Base-by-base conservation (phyloP, 2,113 vertebrate genomes). In the Notarius quadriscutis region DNA sequence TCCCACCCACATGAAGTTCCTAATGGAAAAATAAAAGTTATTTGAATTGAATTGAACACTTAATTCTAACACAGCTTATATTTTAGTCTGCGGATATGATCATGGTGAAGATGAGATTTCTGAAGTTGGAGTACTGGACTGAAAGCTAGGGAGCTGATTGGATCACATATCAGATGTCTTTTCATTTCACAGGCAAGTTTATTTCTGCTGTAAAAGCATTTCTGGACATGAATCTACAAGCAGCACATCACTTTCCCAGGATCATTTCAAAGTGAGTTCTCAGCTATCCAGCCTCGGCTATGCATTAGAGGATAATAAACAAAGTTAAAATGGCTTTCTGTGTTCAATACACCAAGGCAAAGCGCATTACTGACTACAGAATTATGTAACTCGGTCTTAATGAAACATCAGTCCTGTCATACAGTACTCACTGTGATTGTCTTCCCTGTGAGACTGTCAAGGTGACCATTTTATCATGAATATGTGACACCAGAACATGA, bases 301-400 rank as follows among this genome's bases (percentile, higher is more conserved):
- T 25, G 41, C 53, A 71, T 85, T 85, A 78, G 11, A 4, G 53
- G 74, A 81, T 87, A 60, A 82, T 82, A 82, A 87, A 58, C 30
- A 60, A 65, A 60, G 51, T 69, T 53, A 82, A 69, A 67, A 85
- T 65, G 55, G 48, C 25, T 83, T 79, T 81, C 69, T 65, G 74
- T 79, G 53, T 8, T 81, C 53, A 79, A 5, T 30, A 65, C n/a
- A 53, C 15, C 12, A 67, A 27, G 12, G 41, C 55, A 50, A 34
- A 83, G 57, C 65, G 27, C 3, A 41, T 7, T 27, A 74, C 18
- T 53, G 27, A 81, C 55, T 41, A 41, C 57, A 50, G 82, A 84
- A 69, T 48, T 50, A 62, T 71, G 79, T 18, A 79, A 51, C 60
- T 20, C 12, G 41, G 62, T 67, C 25, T n/a, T 81, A 62, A 74